Evolutionary conservation across 2,113 vertebrate species (phyloP).

Genomic region (Semnornis frantzii): DNA sequence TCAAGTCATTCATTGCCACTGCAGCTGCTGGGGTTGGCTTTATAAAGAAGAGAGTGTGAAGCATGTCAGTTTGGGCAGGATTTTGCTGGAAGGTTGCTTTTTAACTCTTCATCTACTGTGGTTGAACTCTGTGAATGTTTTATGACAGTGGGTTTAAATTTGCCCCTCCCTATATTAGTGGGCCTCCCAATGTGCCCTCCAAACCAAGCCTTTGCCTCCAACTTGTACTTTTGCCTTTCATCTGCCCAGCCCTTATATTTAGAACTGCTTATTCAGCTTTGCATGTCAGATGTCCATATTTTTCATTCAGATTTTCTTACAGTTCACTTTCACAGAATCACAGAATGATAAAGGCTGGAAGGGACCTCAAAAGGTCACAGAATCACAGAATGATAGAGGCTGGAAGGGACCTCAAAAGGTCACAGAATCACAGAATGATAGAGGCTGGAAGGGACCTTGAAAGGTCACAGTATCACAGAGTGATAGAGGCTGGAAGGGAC

Average conservation of each 20-base stretch:
- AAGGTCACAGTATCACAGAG: too few relatives aligned
- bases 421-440: too few relatives aligned
- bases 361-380: too few relatives aligned
- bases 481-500: too few relatives aligned
- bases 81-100: constrained; percentile 28
- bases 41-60: background rate
- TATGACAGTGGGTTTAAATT: background rate
- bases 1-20: background rate
- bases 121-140: constrained; percentile 1
- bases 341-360: too few relatives aligned
- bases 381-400: too few relatives aligned
- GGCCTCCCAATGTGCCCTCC: background rate
- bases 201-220: background rate
- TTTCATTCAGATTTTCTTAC: background rate
- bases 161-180: rapidly evolving
- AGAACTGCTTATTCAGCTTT: background rate
- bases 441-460: too few relatives aligned
- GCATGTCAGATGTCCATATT: background rate
- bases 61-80: background rate
- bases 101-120: background rate
- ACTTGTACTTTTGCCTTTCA: background rate
- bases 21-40: background rate
- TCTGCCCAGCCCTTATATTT: background rate
- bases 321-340: background rate
- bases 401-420: too few relatives aligned